Evolutionary conservation across 1,140 invertebrate genomes (phyloP).

Genomic region (Stratiolaelaps scimitus): DNA sequence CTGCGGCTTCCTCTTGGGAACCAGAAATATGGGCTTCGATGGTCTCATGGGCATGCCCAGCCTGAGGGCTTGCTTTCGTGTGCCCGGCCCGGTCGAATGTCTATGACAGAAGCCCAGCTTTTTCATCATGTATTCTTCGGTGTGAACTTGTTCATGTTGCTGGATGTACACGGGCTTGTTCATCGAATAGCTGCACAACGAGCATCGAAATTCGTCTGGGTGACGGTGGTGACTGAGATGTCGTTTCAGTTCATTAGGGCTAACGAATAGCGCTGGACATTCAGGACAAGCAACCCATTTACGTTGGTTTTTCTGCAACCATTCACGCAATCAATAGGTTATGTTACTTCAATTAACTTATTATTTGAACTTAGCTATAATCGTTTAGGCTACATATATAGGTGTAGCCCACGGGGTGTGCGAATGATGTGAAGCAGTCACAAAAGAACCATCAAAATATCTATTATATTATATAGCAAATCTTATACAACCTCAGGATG

Average conservation of each 20-base stretch:
- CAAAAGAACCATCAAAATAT: too few species aligned
- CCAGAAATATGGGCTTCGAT: not conserved
- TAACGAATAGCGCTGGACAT: conserved; percentile 34
- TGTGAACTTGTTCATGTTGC: conserved; percentile 63
- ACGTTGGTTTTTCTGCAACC: conserved; percentile 32
- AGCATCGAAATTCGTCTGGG: conserved; percentile 2
- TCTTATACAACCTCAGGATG: too few species aligned
- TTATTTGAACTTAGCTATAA: too few species aligned
- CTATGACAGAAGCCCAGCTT: conserved; percentile 42
- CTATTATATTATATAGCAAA: too few species aligned
- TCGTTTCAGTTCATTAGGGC: not conserved
- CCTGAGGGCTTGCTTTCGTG: conserved; percentile 28
- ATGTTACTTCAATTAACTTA: too few species aligned
- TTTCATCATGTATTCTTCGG: conserved; percentile 55
- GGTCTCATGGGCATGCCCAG: not conserved
- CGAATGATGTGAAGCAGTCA: too few species aligned
- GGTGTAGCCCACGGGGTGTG: too few species aligned
- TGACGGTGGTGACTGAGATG: not conserved
- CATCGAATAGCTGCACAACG: conserved; percentile 34
- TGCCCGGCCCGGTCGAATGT: conserved; percentile 10
- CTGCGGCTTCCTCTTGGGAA: not conserved
- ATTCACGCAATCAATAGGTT: conserved; percentile 34
- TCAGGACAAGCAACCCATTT: conserved; percentile 32
- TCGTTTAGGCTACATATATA: too few species aligned
- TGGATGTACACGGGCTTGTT: conserved; percentile 40